Evolutionary conservation across 2,888 invertebrate species (phyloP).

Genomic region (Nomada fucata): DNA sequence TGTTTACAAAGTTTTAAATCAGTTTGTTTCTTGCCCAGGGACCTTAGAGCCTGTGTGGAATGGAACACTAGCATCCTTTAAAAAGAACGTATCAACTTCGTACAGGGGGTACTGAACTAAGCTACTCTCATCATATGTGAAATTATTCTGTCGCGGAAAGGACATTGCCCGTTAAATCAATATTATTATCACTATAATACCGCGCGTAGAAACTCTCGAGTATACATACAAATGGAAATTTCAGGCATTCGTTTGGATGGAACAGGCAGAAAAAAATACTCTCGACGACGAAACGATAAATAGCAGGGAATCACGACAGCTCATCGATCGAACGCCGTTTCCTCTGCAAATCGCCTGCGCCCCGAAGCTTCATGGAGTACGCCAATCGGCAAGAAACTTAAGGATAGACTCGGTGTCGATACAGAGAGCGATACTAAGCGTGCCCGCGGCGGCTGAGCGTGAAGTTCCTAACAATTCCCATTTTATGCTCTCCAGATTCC

Average conservation of each 20-base stretch:
- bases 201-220: not conserved
- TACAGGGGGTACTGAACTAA: too few relatives aligned
- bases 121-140: too few relatives aligned
- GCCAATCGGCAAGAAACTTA: slow-evolving; percentile 17
- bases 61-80: too few relatives aligned
- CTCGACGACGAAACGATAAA: not conserved
- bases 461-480: slow-evolving; percentile 42
- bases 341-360: slow-evolving; percentile 9
- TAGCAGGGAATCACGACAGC: slow-evolving; percentile 9
- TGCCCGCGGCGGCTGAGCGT: slow-evolving; percentile 23
- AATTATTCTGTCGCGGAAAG: too few relatives aligned
- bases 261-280: not conserved
- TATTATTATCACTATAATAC: not conserved
- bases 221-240: not conserved
- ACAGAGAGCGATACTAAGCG: slow-evolving; percentile 13
- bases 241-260: not conserved
- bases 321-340: not conserved
- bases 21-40: too few relatives aligned
- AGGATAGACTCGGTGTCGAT: not conserved
- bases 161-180: too few relatives aligned
- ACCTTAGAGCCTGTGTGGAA: too few relatives aligned
- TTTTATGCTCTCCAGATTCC: slow-evolving; percentile 40
- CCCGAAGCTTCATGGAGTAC: slow-evolving; percentile 1
- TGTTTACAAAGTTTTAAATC: too few relatives aligned
- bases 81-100: too few relatives aligned